Conservation (phyloP, 1,140 invertebrate species). For the Caenorhabditis remanei region DNA sequence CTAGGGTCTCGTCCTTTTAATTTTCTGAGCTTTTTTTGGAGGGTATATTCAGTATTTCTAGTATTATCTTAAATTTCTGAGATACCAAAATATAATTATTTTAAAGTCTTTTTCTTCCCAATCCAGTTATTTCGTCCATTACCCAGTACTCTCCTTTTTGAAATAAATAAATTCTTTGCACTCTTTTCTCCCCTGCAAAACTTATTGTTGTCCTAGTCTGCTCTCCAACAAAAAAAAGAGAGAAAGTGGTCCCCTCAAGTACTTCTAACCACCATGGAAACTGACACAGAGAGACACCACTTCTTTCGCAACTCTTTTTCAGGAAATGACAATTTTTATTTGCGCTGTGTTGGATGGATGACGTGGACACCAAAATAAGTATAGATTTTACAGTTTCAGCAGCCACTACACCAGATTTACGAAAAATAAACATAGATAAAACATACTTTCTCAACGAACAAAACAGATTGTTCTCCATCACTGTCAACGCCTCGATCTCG, state of each 20-base stretch:
- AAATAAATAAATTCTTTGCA: not conserved
- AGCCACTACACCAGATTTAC: slow-evolving; percentile 34
- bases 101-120: not conserved
- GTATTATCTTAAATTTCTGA: too few species aligned
- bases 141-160: too few species aligned
- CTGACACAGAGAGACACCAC: slow-evolving; percentile 43
- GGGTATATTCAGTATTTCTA: too few species aligned
- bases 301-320: slow-evolving; percentile 38
- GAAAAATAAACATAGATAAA: not conserved
- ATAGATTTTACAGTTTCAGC: slow-evolving; percentile 20
- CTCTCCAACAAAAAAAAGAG: not conserved
- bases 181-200: not conserved
- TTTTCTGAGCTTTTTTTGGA: too few species aligned
- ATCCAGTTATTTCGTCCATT: not conserved
- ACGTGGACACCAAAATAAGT: not conserved
- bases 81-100: too few species aligned
- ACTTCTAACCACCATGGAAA: slow-evolving; percentile 16
- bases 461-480: slow-evolving; percentile 61
- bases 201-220: not conserved
- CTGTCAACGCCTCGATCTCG: slow-evolving; percentile 56
- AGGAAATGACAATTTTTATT: slow-evolving; percentile 53
- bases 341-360: not conserved
- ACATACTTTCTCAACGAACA: slow-evolving; percentile 32
- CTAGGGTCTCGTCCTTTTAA: too few species aligned
- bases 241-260: not conserved